Percentiles rank a stretch among this genome's conserved stretches.
These are phyloP conservation scores for Cerceris ruficornis DNA, from an alignment of 2,888 invertebrate species.

Conservation along the genomic window DNA sequence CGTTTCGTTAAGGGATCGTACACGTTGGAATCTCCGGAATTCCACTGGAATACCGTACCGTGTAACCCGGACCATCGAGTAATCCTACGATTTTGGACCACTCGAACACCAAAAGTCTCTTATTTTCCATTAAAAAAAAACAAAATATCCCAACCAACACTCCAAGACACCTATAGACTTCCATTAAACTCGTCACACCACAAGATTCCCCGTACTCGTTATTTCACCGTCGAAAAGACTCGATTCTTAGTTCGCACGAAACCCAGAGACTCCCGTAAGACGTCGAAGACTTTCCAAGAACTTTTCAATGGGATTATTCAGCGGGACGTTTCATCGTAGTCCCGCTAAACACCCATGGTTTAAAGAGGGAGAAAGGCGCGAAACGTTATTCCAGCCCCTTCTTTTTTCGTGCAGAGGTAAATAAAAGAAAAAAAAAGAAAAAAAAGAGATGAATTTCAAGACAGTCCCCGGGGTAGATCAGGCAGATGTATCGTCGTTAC, in stretches of 20 bases:
- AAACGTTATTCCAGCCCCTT: constrained; percentile 44
- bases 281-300: background rate
- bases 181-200: no score
- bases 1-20: no score
- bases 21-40: background rate
- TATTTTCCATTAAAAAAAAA: no score
- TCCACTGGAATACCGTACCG: background rate
- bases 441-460: constrained; percentile 46
- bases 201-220: no score
- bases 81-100: no score
- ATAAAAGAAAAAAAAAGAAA: background rate
- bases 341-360: constrained; percentile 17
- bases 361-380: constrained; percentile 54
- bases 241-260: background rate
- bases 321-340: background rate
- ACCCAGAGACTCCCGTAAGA: background rate
- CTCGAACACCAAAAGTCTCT: no score
- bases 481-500: constrained; percentile 65
- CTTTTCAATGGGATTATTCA: constrained; percentile 6
- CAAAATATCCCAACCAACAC: no score
- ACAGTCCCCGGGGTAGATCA: constrained; percentile 62
- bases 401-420: constrained; percentile 48
- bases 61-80: no score
- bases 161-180: no score
- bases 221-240: background rate